A percentile compares a stretch with the other conserved stretches of the same genome.
phyloP scores from a whole-genome alignment of 2,113 vertebrate genomes.

The Podilymbus podiceps region DNA sequence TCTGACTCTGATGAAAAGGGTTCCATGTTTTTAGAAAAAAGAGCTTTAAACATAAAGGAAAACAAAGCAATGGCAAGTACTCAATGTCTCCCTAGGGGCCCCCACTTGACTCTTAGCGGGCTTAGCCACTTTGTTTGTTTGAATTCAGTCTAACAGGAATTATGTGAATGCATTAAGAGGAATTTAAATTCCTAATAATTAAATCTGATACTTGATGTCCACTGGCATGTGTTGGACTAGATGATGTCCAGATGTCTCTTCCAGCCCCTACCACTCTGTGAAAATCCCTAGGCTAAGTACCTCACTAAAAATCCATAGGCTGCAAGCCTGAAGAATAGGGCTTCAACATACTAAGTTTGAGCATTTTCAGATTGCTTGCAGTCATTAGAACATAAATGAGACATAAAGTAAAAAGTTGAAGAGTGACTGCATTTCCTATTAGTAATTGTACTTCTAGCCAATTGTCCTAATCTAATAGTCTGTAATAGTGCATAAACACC shows the following conservation, averaged over 20 bases:
- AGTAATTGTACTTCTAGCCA: slow-evolving; percentile 22
- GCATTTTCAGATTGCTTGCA: neutral
- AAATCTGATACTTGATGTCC: neutral
- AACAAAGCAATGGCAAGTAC: slow-evolving; percentile 94
- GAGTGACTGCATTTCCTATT: neutral
- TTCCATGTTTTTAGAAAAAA: slow-evolving; percentile 84
- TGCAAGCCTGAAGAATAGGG: neutral
- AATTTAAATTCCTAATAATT: neutral
- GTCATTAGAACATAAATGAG: neutral
- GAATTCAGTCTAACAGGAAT: neutral
- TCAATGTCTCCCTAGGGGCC: neutral
- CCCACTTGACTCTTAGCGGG: neutral
- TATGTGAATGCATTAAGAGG: neutral
- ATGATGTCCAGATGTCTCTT: too few relatives aligned
- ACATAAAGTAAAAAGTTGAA: neutral
- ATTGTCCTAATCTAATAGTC: neutral
- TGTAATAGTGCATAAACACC: slow-evolving; percentile 1
- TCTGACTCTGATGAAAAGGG: slow-evolving; percentile 77
- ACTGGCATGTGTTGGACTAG: neutral
- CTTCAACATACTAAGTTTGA: neutral
- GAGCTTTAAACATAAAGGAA: slow-evolving; percentile 96
- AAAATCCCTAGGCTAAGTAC: neutral
- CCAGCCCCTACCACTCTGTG: too few relatives aligned
- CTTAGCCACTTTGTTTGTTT: neutral
- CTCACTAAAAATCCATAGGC: neutral